phyloP scores from a whole-genome alignment of 1,140 invertebrate genomes.

The Apocrypta bakeri region DNA sequence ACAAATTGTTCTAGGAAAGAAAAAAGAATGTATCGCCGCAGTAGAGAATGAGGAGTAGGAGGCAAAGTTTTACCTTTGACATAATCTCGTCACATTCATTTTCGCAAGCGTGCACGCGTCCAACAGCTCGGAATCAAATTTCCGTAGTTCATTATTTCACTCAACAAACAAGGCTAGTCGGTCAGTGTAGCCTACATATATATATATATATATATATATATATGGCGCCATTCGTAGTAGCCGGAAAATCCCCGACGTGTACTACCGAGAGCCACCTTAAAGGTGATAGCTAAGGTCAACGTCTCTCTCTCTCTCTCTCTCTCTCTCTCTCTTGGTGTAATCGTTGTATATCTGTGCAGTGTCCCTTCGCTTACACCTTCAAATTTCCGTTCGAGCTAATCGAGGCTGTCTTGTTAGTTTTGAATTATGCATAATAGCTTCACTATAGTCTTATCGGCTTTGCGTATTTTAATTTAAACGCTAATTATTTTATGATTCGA shows the following conservation, averaged over 20 bases:
- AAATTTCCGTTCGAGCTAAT: background rate
- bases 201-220: background rate
- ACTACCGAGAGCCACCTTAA: background rate
- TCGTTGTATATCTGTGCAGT: too few relatives aligned
- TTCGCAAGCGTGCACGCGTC: background rate
- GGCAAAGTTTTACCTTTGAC: background rate
- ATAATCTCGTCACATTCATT: background rate
- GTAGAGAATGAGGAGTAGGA: too few relatives aligned
- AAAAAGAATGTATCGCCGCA: background rate
- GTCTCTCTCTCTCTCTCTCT: background rate
- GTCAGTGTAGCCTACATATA: background rate
- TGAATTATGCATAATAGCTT: background rate
- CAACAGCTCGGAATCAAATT: background rate
- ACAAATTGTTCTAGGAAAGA: background rate
- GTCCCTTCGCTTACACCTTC: background rate
- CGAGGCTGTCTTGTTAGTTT: background rate
- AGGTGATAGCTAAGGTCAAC: constrained; percentile 1
- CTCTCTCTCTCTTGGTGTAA: too few relatives aligned
- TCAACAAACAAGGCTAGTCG: background rate
- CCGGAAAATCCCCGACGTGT: background rate
- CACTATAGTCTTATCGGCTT: background rate
- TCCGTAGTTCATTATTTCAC: background rate
- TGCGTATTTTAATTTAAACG: background rate
- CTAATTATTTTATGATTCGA: background rate
- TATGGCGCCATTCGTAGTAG: background rate